Evolutionary conservation across 2,113 vertebrate species (phyloP).

Genomic region (Pipra filicauda): DNA sequence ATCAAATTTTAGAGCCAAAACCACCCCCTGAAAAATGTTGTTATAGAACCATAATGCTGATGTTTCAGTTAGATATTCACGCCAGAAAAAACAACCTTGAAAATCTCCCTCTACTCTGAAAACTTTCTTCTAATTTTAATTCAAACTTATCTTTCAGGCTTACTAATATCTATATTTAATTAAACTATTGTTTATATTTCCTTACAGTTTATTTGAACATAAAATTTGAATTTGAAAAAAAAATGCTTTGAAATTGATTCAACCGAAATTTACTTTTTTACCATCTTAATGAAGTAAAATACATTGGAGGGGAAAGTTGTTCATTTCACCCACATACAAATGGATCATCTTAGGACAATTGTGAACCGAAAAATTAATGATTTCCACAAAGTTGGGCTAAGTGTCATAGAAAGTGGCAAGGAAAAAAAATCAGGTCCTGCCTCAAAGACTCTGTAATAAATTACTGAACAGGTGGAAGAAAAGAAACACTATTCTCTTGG

Average conservation of each 20-base stretch:
- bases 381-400: not conserved
- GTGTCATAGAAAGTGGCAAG: not conserved
- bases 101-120: not conserved
- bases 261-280: not conserved
- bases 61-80: not conserved
- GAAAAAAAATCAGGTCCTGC: not conserved
- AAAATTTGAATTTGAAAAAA: not conserved
- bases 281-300: not conserved
- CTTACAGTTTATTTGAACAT: not conserved
- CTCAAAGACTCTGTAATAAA: not conserved
- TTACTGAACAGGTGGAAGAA: not conserved
- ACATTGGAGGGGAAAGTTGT: not conserved
- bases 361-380: not conserved
- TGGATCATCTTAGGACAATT: not conserved
- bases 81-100: not conserved
- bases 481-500: not conserved
- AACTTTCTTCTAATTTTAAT: not conserved
- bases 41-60: not conserved
- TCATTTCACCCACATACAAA: not conserved
- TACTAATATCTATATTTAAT: not conserved
- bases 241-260: not conserved
- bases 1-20: not conserved
- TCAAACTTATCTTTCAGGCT: not conserved
- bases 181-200: not conserved
- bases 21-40: not conserved